Evolutionary conservation across 2,797 vertebrate species (phyloP).

Genomic region (Takifugu ocellatus): DNA sequence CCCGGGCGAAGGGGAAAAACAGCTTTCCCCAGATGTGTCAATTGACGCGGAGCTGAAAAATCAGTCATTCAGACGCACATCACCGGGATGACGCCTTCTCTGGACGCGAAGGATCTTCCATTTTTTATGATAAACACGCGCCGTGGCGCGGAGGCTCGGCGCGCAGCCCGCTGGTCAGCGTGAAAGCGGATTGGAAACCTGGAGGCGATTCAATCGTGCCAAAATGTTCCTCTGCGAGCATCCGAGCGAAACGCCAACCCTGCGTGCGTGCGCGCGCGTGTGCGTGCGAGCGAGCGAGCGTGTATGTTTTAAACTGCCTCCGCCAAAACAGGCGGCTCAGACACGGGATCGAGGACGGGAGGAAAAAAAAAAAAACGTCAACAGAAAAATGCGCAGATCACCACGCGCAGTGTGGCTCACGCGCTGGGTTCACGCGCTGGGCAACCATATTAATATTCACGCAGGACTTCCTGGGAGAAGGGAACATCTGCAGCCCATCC

Average conservation of each 20-base stretch:
- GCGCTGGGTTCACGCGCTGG: slow-evolving; percentile 61
- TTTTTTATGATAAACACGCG: slow-evolving; percentile 62
- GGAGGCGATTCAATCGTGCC: slow-evolving; percentile 70
- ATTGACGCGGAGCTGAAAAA: slow-evolving; percentile 51
- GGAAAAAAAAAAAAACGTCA: slow-evolving; percentile 26
- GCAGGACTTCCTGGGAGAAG: slow-evolving; percentile 51
- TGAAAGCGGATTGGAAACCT: slow-evolving; percentile 58
- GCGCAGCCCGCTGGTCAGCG: slow-evolving; percentile 48
- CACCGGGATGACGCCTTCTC: slow-evolving; percentile 62
- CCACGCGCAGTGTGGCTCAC: slow-evolving; percentile 54
- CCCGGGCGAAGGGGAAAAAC: slow-evolving; percentile 35
- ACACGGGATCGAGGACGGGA: neutral
- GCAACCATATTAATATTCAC: slow-evolving; percentile 71
- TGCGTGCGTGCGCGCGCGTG: neutral
- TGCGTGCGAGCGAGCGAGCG: too few species aligned
- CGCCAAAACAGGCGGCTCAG: slow-evolving; percentile 32
- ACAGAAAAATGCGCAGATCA: slow-evolving; percentile 63
- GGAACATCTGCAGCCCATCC: slow-evolving; percentile 5
- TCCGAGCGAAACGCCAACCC: slow-evolving; percentile 41
- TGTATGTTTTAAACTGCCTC: slow-evolving; percentile 14
- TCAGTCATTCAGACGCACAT: slow-evolving; percentile 58
- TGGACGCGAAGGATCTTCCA: slow-evolving; percentile 72
- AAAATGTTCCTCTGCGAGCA: slow-evolving; percentile 53
- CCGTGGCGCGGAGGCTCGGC: slow-evolving; percentile 39
- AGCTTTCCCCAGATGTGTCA: slow-evolving; percentile 68